phyloP scores from a whole-genome alignment of 2,797 vertebrate species.

The Pipistrellus pygmaeus region DNA sequence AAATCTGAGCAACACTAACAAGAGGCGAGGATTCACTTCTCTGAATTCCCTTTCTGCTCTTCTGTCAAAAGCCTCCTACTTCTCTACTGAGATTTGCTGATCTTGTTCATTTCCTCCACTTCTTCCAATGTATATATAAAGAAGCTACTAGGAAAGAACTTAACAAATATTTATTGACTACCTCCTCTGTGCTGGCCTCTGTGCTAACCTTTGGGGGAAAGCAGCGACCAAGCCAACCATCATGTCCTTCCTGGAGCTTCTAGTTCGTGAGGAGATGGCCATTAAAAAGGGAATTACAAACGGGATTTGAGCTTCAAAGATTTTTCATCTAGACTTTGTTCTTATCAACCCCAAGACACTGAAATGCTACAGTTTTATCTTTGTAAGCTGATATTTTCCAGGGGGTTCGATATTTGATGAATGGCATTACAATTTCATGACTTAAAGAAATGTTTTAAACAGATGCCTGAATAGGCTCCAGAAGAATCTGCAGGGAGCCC shows the following conservation, averaged over 20 bases:
- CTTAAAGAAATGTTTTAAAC: conserved; percentile 64
- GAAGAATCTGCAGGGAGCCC: conserved; percentile 69
- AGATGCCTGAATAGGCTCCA: neutral
- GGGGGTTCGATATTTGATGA: conserved; percentile 62
- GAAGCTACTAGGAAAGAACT: neutral
- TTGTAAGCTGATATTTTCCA: conserved; percentile 63
- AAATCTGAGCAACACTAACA: neutral
- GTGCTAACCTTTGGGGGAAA: neutral
- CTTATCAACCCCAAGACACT: conserved; percentile 10
- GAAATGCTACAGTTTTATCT: conserved; percentile 49
- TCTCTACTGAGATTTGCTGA: neutral
- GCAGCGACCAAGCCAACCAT: neutral
- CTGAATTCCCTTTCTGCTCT: neutral
- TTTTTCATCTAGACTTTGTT: conserved; percentile 53
- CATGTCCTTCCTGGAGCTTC: neutral
- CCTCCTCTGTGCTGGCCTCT: neutral
- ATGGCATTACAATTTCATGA: conserved; percentile 75
- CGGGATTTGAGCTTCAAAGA: neutral
- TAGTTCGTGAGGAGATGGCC: neutral
- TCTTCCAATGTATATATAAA: neutral
- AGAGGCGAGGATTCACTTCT: neutral
- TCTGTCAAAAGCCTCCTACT: neutral
- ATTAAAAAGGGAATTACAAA: neutral
- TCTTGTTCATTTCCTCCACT: neutral
- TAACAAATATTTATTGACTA: neutral